phyloP scores from a whole-genome alignment of 53 echinoderm and acorn worm species.

The Stichopus horrens region DNA sequence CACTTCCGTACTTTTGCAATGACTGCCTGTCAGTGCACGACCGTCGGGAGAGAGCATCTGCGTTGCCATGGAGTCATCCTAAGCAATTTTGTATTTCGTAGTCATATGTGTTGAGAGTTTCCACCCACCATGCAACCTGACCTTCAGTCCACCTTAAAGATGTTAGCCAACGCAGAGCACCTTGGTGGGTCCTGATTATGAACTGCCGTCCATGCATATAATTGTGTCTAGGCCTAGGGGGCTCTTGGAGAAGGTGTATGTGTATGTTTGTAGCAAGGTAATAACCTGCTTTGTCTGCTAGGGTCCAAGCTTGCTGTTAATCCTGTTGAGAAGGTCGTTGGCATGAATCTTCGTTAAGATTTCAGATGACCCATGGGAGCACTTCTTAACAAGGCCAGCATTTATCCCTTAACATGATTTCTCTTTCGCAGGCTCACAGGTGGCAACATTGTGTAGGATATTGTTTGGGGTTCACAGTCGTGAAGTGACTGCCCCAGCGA shows the following conservation, averaged over 20 bases:
- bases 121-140: not conserved
- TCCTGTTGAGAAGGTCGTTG: not conserved
- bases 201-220: not conserved
- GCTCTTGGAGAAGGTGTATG: not conserved
- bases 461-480: no score
- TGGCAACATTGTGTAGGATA: not conserved
- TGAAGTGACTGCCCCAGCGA: no score
- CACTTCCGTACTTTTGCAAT: no score
- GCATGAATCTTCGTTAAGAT: not conserved
- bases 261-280: not conserved
- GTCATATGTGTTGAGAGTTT: not conserved
- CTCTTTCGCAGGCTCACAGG: not conserved
- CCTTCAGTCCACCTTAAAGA: not conserved
- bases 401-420: not conserved
- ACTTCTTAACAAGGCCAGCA: not conserved
- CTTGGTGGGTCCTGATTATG: not conserved
- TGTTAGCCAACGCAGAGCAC: not conserved
- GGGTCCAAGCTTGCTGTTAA: slow-evolving; percentile 18
- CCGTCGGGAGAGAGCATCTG: no score
- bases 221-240: not conserved
- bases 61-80: no score
- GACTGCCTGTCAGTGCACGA: no score
- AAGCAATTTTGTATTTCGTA: not conserved
- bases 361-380: not conserved
- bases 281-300: not conserved